Percentiles rank a stretch among this genome's conserved stretches.
Evolutionary conservation across 2,113 vertebrate genomes (phyloP).

Genomic region (Chinchilla lanigera): DNA sequence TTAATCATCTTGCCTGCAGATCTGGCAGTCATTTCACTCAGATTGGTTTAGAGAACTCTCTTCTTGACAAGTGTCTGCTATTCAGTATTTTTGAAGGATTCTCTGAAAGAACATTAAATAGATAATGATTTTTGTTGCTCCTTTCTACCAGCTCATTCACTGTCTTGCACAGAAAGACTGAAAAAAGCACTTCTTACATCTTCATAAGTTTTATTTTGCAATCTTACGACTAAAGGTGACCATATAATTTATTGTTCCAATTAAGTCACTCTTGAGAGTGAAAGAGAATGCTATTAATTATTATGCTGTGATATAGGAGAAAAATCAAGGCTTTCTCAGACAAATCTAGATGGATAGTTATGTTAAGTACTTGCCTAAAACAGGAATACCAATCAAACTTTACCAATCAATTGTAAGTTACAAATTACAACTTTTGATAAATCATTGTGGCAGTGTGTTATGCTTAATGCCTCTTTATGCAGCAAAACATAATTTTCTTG

Average conservation of each 20-base stretch:
- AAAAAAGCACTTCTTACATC: background rate
- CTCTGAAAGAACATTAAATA: slow-evolving; percentile 34
- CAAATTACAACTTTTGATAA: background rate
- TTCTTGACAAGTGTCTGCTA: slow-evolving; percentile 15
- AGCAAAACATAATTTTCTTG: slow-evolving; percentile 15
- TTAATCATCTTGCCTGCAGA: slow-evolving; percentile 12
- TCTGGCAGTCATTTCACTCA: background rate
- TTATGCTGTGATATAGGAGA: background rate
- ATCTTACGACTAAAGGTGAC: slow-evolving; percentile 46
- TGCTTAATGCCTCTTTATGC: background rate
- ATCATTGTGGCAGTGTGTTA: background rate
- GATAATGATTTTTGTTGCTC: slow-evolving; percentile 50
- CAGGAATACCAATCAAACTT: slow-evolving; percentile 22
- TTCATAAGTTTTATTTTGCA: slow-evolving; percentile 51
- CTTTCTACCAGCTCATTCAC: background rate
- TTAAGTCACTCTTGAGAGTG: background rate
- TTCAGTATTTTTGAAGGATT: slow-evolving; percentile 54
- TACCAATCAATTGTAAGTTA: slow-evolving; percentile 26
- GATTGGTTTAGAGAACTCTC: background rate
- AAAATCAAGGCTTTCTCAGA: slow-evolving; percentile 40
- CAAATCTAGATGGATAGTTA: background rate
- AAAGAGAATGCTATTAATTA: slow-evolving; percentile 17
- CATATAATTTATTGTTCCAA: slow-evolving; percentile 44
- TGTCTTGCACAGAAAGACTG: background rate
- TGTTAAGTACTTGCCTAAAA: slow-evolving; percentile 56